Base-by-base conservation (phyloP, 2,113 vertebrate species). In the Rhea americana region DNA sequence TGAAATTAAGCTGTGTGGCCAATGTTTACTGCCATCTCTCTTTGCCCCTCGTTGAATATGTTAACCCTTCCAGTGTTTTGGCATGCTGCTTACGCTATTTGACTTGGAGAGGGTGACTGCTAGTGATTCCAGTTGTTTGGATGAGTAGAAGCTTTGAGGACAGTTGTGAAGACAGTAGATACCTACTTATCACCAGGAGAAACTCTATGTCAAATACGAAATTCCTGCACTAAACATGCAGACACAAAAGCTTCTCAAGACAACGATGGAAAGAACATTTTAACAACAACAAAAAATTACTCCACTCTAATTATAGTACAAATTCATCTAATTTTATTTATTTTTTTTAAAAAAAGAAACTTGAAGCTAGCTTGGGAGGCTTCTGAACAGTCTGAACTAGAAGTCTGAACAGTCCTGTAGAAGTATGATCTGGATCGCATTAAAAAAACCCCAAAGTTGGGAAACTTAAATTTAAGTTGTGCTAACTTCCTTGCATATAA, bases 271-370 rank as follows among this genome's bases (percentile, higher is more conserved):
- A 91, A 56, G 73, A 94, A 59, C 26, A 15, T 77, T 91, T 78
- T 71, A 43, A 90, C 72, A 83, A 19, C 11, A 16, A 32, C 35
- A 39, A 37, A 26, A 51, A 37, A 41, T 18, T 61, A 41, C 88
- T 93, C 90, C 56, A 71, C 18, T 61, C 73, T 93, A 90, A 82
- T 74, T 85, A 73, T 62, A 67, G 79, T 93, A 82, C 90, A 94
- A 95, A 96, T 90, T 71, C 85, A 90, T 61, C 32, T 67, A 47
- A 50, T 74, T 67, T 93, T 77, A 37, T 43, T 35, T 35, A 35
- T 35, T 35, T 35, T 35, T 35, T 43, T 43, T 43, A 56, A 56
- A 80, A 85, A 74, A 71, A 67, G 65, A 78, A 22, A 81, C 90
- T 94, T 94, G 85, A 72, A 51, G 12, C 56, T 77, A 59, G n/a